These are phyloP conservation scores for Hecatera dysodea DNA, from an alignment of 2,888 invertebrate genomes.

Conservation along the genomic window DNA sequence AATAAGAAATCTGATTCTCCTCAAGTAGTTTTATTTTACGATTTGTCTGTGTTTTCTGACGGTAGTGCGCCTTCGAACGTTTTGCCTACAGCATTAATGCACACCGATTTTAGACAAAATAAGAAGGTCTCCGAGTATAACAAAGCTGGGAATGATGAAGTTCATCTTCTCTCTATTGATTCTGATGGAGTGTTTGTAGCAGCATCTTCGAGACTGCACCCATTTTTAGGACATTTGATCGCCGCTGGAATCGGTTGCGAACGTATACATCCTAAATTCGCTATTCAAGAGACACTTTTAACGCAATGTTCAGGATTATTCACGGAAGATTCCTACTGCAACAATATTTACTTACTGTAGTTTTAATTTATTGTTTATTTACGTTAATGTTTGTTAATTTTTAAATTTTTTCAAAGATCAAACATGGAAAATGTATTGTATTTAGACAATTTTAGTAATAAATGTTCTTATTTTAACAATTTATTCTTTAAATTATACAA, in stretches of 20 bases:
- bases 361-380: slow-evolving; percentile 66
- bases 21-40: slow-evolving; percentile 76
- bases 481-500: slow-evolving; percentile 3
- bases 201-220: slow-evolving; percentile 77
- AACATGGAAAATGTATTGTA: slow-evolving; percentile 45
- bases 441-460: slow-evolving; percentile 65
- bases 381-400: slow-evolving; percentile 63
- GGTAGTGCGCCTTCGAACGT: slow-evolving; percentile 66
- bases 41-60: slow-evolving; percentile 74
- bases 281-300: slow-evolving; percentile 77
- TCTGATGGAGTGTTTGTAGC: slow-evolving; percentile 82
- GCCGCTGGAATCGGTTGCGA: slow-evolving; percentile 71
- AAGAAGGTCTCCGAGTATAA: slow-evolving; percentile 21
- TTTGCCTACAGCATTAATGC: slow-evolving; percentile 62
- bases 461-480: slow-evolving; percentile 32
- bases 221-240: slow-evolving; percentile 79
- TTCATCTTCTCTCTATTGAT: slow-evolving; percentile 75
- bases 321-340: slow-evolving; percentile 79
- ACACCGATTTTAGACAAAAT: slow-evolving; percentile 44
- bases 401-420: slow-evolving; percentile 53
- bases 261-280: slow-evolving; percentile 76
- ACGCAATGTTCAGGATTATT: slow-evolving; percentile 78
- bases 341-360: slow-evolving; percentile 80
- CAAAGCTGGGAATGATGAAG: slow-evolving; percentile 41
- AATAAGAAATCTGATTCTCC: slow-evolving; percentile 58